Base-by-base conservation (phyloP, 1,140 invertebrate species). In the Drosophila persimilis region DNA sequence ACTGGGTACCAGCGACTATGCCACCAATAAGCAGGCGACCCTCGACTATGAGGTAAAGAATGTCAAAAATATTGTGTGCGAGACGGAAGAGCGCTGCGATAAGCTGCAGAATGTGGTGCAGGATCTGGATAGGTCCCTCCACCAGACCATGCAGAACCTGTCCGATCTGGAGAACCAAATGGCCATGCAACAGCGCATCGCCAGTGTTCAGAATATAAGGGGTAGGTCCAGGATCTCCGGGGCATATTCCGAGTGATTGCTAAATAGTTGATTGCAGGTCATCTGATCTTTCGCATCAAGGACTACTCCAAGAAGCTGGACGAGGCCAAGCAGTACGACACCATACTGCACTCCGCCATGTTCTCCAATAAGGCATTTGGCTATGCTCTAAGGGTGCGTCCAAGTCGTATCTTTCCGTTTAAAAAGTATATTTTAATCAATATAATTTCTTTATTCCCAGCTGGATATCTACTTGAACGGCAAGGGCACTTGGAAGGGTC, bases 401-500 rank as follows among this genome's bases (percentile, higher is more conserved):
- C 2, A 6, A 1, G 1, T 6, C 17, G 0, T 8, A 15, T 15
- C 41, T 31, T 57, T 50, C 24, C 20, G 9, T 13, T 11, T 24
- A 11, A 4, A 7, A 62, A 15, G 45, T 29, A 35, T 59, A 11
- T 50, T 56, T 41, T 48, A 17, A 17, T 31, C 1, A 15, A 17
- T 2, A 2, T 6, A 6, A 7, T 8, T 5, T 44, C 7, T 6
- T 3, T 3, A 48, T 22, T 46, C 45, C 43, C 89, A 95, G 94
- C 91, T 95, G 22, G 93, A 95, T 66, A 88, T 95, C 4, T 93
- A 94, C 80, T 75, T 95, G 17, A 96, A 96, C 74, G 95, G 95
- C 7, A 93, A 95, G 31, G 95, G 95, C 5, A 95, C 94, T 61
- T 95, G 95, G 95, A 94, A 93, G 76, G 95, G 94, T 0, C 93